Percentiles rank a stretch among this genome's conserved stretches.
phyloP scores from a whole-genome alignment of 1,140 invertebrate genomes.

The Anagrus nilaparvatae region DNA sequence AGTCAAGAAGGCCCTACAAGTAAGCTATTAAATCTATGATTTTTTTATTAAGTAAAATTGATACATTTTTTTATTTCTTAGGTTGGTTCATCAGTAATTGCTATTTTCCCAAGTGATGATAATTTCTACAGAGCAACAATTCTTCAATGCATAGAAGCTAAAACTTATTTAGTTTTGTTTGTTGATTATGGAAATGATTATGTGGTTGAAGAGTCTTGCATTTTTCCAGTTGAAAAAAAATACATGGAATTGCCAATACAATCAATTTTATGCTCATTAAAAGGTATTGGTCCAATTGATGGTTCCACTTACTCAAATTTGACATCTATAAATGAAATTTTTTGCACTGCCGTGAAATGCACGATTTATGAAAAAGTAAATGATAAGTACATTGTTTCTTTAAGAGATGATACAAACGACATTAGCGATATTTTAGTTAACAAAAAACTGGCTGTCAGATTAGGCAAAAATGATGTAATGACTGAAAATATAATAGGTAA shows the following conservation, averaged over 20 bases:
- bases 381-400: constrained; percentile 43
- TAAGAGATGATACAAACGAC: constrained; percentile 39
- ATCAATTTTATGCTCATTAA: constrained; percentile 54
- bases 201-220: constrained; percentile 45
- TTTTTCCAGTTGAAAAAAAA: constrained; percentile 56
- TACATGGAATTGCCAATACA: constrained; percentile 58
- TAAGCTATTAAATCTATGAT: constrained; percentile 18
- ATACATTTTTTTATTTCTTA: constrained; percentile 26
- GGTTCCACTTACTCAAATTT: constrained; percentile 44
- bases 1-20: constrained; percentile 23
- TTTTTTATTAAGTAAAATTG: no score
- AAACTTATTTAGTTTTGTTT: constrained; percentile 53
- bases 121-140: constrained; percentile 58
- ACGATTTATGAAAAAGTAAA: constrained; percentile 40
- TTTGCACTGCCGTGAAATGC: constrained; percentile 49
- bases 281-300: constrained; percentile 42
- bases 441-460: constrained; percentile 37
- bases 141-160: constrained; percentile 42
- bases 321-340: constrained; percentile 43
- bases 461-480: no score
- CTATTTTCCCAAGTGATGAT: constrained; percentile 55
- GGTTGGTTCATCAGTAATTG: constrained; percentile 52
- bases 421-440: constrained; percentile 34
- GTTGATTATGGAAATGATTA: constrained; percentile 66
- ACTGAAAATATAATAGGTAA: no score